Percentiles rank a stretch among this genome's conserved stretches.
These are phyloP conservation scores for Micrasema longulum DNA, from an alignment of 1,140 invertebrate genomes.

Conservation along the genomic window DNA sequence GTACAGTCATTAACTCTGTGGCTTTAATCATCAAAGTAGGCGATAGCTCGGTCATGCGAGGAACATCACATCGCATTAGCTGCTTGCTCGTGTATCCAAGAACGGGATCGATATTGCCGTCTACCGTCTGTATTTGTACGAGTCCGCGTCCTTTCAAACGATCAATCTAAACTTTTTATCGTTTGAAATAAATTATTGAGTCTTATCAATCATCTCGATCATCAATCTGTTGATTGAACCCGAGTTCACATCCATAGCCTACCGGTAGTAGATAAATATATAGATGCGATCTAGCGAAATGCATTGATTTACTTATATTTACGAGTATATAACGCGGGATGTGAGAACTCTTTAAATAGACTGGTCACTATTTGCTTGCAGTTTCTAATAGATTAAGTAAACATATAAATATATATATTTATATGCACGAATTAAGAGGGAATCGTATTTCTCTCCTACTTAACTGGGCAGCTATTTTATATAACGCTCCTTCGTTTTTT, in stretches of 20 bases:
- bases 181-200: too few species aligned
- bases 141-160: slow-evolving; percentile 3
- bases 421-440: slow-evolving; percentile 14
- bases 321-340: neutral
- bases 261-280: too few species aligned
- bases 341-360: neutral
- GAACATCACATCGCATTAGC: slow-evolving; percentile 35
- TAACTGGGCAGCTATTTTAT: slow-evolving; percentile 12
- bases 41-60: slow-evolving; percentile 31
- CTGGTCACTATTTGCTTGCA: neutral
- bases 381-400: slow-evolving; percentile 12
- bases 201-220: too few species aligned
- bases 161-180: neutral
- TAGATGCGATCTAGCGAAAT: too few species aligned
- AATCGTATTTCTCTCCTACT: slow-evolving; percentile 8
- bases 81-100: slow-evolving; percentile 5
- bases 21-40: slow-evolving; percentile 40
- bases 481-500: slow-evolving; percentile 8
- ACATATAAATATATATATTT: neutral
- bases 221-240: too few species aligned
- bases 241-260: too few species aligned
- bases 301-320: too few species aligned
- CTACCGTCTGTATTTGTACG: slow-evolving; percentile 22
- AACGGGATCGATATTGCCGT: slow-evolving; percentile 31
- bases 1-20: slow-evolving; percentile 34